phyloP scores from a whole-genome alignment of 1,140 invertebrate species.

The Coenobita brevimanus region DNA sequence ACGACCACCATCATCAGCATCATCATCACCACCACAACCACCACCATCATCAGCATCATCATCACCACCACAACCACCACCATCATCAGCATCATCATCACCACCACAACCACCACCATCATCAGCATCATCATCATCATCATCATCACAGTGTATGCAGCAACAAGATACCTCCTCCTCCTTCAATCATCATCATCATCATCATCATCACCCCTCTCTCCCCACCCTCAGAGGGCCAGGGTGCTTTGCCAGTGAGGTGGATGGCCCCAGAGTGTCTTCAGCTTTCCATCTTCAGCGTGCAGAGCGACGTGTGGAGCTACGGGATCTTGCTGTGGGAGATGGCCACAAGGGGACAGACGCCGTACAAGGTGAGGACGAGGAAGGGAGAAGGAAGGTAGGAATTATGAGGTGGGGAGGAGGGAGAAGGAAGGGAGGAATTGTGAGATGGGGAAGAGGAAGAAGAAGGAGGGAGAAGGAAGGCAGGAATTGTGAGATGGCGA shows the following conservation, averaged over 20 bases:
- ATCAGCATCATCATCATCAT: no score
- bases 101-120: no score
- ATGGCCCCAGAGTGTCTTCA: conserved; percentile 94
- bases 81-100: no score
- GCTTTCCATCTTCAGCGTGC: conserved; percentile 90
- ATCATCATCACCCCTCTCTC: no score
- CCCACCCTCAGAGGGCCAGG: conserved; percentile 31
- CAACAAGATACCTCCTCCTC: no score
- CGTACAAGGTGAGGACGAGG: conserved; percentile 22
- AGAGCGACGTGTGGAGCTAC: conserved; percentile 94
- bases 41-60: no score
- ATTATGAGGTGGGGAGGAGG: background rate
- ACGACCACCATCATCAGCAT: no score
- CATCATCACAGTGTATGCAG: no score
- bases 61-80: no score
- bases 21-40: no score
- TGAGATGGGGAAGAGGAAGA: background rate
- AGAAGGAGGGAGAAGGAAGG: background rate
- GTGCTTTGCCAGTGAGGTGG: conserved; percentile 88
- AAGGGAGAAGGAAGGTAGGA: background rate
- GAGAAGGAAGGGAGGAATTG: background rate
- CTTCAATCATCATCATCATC: no score
- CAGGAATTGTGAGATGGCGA: no score
- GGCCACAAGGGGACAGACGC: conserved; percentile 43
- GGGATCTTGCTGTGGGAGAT: conserved; percentile 74